These are phyloP conservation scores for Monopis laevigella DNA, from an alignment of 2,888 invertebrate species.

Conservation along the genomic window DNA sequence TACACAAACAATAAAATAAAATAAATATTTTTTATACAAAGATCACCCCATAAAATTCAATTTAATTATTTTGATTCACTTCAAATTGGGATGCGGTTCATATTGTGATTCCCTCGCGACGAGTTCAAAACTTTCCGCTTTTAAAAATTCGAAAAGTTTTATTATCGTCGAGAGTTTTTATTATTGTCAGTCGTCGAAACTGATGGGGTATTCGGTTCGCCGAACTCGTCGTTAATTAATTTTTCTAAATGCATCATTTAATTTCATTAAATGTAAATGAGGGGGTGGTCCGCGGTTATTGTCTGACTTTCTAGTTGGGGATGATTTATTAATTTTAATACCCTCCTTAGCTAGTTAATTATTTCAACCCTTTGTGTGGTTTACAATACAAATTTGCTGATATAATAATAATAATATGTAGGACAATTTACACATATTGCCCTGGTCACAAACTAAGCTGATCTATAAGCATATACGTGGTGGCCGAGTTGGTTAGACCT, in stretches of 20 bases:
- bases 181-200: constrained; percentile 19
- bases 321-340: constrained; percentile 6
- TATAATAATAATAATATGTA: too few relatives aligned
- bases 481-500: too few relatives aligned
- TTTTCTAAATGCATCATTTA: constrained; percentile 66
- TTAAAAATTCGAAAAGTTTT: constrained; percentile 26
- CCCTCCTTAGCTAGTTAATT: too few relatives aligned
- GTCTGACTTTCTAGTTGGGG: not conserved
- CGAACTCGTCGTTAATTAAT: constrained; percentile 63
- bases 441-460: too few relatives aligned
- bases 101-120: constrained; percentile 6
- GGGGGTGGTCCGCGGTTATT: constrained; percentile 33
- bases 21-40: too few relatives aligned
- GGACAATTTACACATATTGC: too few relatives aligned
- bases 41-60: constrained; percentile 33
- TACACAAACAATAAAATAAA: too few relatives aligned
- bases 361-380: too few relatives aligned
- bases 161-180: constrained; percentile 36
- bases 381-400: too few relatives aligned
- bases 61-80: constrained; percentile 40
- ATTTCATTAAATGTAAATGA: constrained; percentile 66
- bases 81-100: not conserved
- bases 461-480: too few relatives aligned
- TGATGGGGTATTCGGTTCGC: too few relatives aligned
- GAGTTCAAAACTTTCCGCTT: constrained; percentile 1